Percentiles rank a stretch among this genome's conserved stretches.
These are phyloP conservation scores for Nymphalis io DNA, from an alignment of 1,140 invertebrate species.

Conservation along the genomic window DNA sequence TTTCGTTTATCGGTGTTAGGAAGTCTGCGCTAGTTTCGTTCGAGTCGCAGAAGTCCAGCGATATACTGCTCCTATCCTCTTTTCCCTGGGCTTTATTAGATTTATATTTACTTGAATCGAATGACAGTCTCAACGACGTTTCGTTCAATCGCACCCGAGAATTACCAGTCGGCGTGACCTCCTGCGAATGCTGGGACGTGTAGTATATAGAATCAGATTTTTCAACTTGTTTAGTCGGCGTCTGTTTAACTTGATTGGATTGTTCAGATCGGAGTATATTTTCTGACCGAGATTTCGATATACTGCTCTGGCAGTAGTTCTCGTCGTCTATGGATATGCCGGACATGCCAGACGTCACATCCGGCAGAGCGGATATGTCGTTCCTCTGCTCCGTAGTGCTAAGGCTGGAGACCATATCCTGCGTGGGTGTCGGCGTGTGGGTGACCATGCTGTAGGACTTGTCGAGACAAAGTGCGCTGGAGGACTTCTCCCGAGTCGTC, in stretches of 20 bases:
- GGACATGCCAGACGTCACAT: slow-evolving; percentile 76
- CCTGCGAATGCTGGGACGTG: slow-evolving; percentile 74
- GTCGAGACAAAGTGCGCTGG: slow-evolving; percentile 74
- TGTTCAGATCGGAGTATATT: slow-evolving; percentile 77
- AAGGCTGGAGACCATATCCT: slow-evolving; percentile 80
- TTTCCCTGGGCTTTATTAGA: slow-evolving; percentile 55
- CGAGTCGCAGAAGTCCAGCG: slow-evolving; percentile 76
- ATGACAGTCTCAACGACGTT: slow-evolving; percentile 68
- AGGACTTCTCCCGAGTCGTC: slow-evolving; percentile 72
- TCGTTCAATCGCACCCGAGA: slow-evolving; percentile 64
- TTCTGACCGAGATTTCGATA: slow-evolving; percentile 77
- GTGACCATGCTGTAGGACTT: slow-evolving; percentile 74
- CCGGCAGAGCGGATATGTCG: slow-evolving; percentile 72
- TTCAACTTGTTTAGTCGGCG: slow-evolving; percentile 56
- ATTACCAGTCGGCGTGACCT: slow-evolving; percentile 66
- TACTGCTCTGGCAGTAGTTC: slow-evolving; percentile 70
- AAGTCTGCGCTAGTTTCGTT: slow-evolving; percentile 80
- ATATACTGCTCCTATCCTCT: slow-evolving; percentile 74
- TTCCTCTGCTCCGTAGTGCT: slow-evolving; percentile 77
- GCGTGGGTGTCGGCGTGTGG: slow-evolving; percentile 77
- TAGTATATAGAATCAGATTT: slow-evolving; percentile 79
- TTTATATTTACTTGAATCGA: slow-evolving; percentile 71
- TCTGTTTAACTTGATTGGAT: slow-evolving; percentile 61
- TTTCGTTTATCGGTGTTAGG: slow-evolving; percentile 78
- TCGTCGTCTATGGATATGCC: slow-evolving; percentile 79